Base-by-base conservation (phyloP, 2,888 invertebrate species). In the Tachina lurida region DNA sequence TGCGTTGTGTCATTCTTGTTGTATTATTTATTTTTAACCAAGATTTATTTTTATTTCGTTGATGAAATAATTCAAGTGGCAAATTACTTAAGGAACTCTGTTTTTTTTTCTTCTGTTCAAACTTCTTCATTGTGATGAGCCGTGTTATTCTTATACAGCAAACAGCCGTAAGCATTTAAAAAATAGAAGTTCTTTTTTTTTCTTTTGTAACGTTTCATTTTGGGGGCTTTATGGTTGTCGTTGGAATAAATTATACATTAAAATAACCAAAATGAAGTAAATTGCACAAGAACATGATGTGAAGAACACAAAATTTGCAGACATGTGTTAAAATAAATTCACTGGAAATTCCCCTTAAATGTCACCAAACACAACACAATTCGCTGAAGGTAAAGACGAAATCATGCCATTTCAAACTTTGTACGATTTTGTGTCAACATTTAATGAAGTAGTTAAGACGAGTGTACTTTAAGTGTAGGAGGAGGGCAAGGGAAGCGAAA, bases 21-120 rank as follows among this genome's bases (percentile, higher is more conserved):
- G 5, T 58, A 4, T 60, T 67, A 9, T 77, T 77, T 65, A 1
- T 67, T 62, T 49, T n/a, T 31, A 31, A 12, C 39, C 12, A 79
- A 71, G 71, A 84, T 75, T 75, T 84, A 75, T 75, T 83, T 83
- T 71, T 65, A 73, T 73, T 73, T 63, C 52, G 67, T 19, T 79
- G 79, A 84, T 79, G 79, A 84, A 80, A 71, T 80, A 84, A 84
- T 84, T 84, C 84, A 80, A 80, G 80, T 80, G 84, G 63, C 67
- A 84, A 80, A 84, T 80, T 80, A 81, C 84, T 76, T 67, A 80
- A 76, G 76, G 71, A 84, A 83, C 71, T 83, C 83, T 82, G 76
- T 19, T 12, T 67, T 76, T 81, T 76, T 84, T n/a, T 12, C 73
- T 76, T 73, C 15, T 70, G 39, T 52, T 49, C 13, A 43, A 41